phyloP scores from a whole-genome alignment of 2,113 vertebrate species.

The Microtus oregoni region DNA sequence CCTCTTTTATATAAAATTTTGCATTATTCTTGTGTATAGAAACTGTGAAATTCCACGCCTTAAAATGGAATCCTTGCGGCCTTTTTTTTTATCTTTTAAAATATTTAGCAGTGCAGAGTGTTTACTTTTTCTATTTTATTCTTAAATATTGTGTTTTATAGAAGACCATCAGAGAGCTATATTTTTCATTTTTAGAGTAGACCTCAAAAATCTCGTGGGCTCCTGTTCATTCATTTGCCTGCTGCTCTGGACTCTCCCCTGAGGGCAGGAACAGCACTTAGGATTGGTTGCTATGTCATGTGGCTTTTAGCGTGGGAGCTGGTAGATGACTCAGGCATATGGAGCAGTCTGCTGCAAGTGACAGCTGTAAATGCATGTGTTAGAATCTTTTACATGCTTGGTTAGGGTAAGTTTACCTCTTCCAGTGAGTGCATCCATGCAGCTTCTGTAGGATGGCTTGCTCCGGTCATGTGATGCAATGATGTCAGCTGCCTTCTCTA shows the following conservation, averaged over 20 bases:
- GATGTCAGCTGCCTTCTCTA: background rate
- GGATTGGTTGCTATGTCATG: background rate
- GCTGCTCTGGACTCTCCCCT: background rate
- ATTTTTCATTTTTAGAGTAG: conserved; percentile 67
- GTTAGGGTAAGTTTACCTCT: background rate
- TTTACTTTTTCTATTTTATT: conserved; percentile 74
- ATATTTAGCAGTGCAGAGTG: conserved; percentile 76
- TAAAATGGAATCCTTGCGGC: conserved; percentile 66
- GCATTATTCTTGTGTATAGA: conserved; percentile 62
- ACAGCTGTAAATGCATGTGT: background rate
- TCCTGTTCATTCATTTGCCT: conserved; percentile 25
- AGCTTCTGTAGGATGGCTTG: background rate
- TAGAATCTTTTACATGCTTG: background rate
- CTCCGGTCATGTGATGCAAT: background rate
- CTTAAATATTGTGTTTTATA: conserved; percentile 71
- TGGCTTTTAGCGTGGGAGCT: conserved; percentile 3
- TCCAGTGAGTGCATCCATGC: background rate
- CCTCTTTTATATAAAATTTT: conserved; percentile 60
- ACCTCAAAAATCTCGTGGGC: conserved; percentile 25
- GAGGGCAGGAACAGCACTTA: background rate
- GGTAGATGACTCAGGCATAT: background rate
- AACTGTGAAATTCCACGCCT: conserved; percentile 71
- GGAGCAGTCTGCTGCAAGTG: background rate
- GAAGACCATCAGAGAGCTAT: conserved; percentile 49
- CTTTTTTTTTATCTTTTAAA: conserved; percentile 76